Evolutionary conservation across 2,888 invertebrate species (phyloP).

Genomic region (Pollenia amentaria): DNA sequence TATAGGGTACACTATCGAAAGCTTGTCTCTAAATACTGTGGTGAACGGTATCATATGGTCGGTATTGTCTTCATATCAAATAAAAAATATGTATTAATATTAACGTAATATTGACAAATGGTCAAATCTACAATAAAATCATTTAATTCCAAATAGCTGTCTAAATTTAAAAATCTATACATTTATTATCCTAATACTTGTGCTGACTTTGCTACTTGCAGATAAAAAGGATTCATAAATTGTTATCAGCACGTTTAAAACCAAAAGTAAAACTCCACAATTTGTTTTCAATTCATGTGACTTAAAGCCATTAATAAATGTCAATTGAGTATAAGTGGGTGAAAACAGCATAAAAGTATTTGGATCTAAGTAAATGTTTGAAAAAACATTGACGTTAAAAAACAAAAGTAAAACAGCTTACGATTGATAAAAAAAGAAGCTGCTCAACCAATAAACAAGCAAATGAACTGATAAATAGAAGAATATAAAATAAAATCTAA

Average conservation of each 20-base stretch:
- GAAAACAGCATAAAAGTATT: not conserved
- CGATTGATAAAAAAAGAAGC: not conserved
- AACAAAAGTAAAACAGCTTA: slow-evolving; percentile 9
- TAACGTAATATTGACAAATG: too few relatives aligned
- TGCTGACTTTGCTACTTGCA: not conserved
- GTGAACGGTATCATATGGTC: too few relatives aligned
- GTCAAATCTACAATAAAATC: not conserved
- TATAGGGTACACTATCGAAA: too few relatives aligned
- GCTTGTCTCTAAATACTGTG: too few relatives aligned
- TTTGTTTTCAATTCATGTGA: slow-evolving; percentile 11
- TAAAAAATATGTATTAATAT: too few relatives aligned
- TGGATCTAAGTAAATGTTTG: not conserved
- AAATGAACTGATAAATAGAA: not conserved
- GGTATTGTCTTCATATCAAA: too few relatives aligned
- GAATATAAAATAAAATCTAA: not conserved
- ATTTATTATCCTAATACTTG: not conserved
- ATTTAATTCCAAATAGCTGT: not conserved
- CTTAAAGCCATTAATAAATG: slow-evolving; percentile 48
- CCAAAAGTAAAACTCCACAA: slow-evolving; percentile 5
- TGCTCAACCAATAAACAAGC: not conserved
- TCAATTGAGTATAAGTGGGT: slow-evolving; percentile 30
- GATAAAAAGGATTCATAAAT: not conserved
- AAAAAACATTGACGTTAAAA: not conserved
- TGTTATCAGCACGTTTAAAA: not conserved
- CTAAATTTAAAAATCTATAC: not conserved